Evolutionary conservation across 64 coral and sea anemone species (phyloP).

Genomic region (Montipora capricornis): DNA sequence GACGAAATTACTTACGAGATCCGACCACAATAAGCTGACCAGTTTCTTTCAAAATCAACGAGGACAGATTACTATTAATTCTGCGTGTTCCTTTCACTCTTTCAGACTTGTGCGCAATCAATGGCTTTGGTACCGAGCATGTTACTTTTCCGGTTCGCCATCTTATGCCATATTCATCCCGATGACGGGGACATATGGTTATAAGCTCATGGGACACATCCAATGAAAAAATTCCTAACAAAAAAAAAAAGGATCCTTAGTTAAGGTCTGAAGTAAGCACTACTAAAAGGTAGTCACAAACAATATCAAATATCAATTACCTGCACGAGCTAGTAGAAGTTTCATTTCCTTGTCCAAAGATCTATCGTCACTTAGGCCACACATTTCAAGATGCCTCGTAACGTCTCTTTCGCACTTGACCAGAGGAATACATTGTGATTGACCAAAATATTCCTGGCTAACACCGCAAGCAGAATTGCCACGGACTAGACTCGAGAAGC

Average conservation of each 20-base stretch:
- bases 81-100: conserved; percentile 1
- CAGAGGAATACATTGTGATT: not conserved
- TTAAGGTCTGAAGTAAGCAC: not conserved
- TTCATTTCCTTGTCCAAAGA: not conserved
- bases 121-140: conserved; percentile 9
- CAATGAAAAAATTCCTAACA: not conserved
- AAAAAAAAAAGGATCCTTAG: not conserved
- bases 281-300: not conserved
- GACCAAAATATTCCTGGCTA: not conserved
- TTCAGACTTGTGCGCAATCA: conserved; percentile 24
- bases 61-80: conserved; percentile 8
- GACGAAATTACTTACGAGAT: not conserved
- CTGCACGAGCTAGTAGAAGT: not conserved
- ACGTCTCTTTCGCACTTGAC: not conserved
- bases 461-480: not conserved
- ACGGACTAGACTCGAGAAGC: not conserved
- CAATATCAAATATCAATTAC: no score
- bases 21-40: not conserved
- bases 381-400: not conserved
- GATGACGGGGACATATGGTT: conserved; percentile 35
- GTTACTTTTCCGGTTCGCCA: conserved; percentile 39
- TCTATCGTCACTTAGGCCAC: not conserved
- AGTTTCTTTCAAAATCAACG: conserved; percentile 13
- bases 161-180: conserved; percentile 10
- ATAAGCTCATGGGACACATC: conserved; percentile 34